Evolutionary conservation across 1,140 invertebrate genomes (phyloP).

Genomic region (Aphelinus certus): DNA sequence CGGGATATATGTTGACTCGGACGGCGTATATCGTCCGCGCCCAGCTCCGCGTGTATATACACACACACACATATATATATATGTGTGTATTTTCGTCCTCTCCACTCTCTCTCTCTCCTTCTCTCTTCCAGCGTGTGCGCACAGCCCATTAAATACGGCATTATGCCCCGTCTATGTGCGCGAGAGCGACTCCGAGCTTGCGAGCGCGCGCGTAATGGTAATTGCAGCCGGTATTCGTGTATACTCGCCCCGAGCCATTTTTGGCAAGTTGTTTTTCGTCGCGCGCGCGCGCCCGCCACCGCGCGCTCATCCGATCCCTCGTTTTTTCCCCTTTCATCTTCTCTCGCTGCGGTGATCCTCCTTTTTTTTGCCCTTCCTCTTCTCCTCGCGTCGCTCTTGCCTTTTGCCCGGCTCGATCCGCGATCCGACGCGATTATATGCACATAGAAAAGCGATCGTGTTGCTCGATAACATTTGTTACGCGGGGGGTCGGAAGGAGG

Average conservation of each 20-base stretch:
- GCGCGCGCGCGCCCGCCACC: neutral
- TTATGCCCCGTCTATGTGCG: slow-evolving; percentile 56
- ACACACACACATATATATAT: slow-evolving; percentile 20
- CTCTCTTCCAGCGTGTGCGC: neutral
- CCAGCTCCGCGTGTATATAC: slow-evolving; percentile 42
- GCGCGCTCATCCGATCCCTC: too few relatives aligned
- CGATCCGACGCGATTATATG: slow-evolving; percentile 37
- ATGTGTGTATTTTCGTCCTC: too few relatives aligned
- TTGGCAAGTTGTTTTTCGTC: slow-evolving; percentile 55
- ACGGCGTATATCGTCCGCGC: slow-evolving; percentile 57
- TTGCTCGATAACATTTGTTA: slow-evolving; percentile 38
- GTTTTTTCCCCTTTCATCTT: neutral
- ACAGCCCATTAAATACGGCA: slow-evolving; percentile 62
- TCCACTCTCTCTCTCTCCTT: neutral
- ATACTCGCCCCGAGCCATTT: slow-evolving; percentile 57
- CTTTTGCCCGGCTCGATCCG: neutral
- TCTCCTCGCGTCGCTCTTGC: slow-evolving; percentile 13
- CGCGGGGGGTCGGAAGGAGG: neutral
- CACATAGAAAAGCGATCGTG: slow-evolving; percentile 34
- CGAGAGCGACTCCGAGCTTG: neutral
- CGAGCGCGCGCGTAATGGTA: slow-evolving; percentile 52
- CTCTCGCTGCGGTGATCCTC: neutral
- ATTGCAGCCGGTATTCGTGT: slow-evolving; percentile 50
- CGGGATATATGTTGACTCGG: slow-evolving; percentile 61
- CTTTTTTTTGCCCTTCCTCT: slow-evolving; percentile 1